phyloP scores from a whole-genome alignment of 2,888 invertebrate species.

The Cyclophora punctaria region DNA sequence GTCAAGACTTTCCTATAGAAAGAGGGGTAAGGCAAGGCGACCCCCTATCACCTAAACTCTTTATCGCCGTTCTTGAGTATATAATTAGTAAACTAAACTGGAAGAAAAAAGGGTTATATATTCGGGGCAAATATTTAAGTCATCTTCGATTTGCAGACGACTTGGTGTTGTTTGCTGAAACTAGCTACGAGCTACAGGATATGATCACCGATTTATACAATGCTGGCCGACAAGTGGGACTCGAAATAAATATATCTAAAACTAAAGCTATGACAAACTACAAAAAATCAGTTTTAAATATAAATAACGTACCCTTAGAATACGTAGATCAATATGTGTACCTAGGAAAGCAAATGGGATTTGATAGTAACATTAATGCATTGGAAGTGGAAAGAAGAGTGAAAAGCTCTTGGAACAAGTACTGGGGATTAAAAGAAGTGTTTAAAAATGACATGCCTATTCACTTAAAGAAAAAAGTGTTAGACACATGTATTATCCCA shows the following conservation, averaged over 20 bases:
- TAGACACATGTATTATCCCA: conserved; percentile 13
- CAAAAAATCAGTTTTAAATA: no score
- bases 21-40: background rate
- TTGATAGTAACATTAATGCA: no score
- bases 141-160: conserved; percentile 6
- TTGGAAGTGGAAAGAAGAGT: conserved; percentile 6
- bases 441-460: conserved; percentile 16
- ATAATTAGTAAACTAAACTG: conserved; percentile 9
- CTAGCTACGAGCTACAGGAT: background rate
- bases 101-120: conserved; percentile 3
- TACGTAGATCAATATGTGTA: no score
- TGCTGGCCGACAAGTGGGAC: conserved; percentile 3
- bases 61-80: background rate
- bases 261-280: background rate
- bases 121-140: conserved; percentile 4
- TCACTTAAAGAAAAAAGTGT: conserved; percentile 15
- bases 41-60: background rate
- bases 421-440: conserved; percentile 7
- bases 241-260: conserved; percentile 4
- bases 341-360: no score
- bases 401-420: conserved; percentile 1
- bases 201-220: conserved; percentile 1
- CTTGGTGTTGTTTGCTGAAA: conserved; percentile 3
- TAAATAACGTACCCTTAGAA: no score
- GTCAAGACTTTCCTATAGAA: background rate